Base-by-base conservation (phyloP, 2,797 vertebrate genomes). In the Hipposideros larvatus region DNA sequence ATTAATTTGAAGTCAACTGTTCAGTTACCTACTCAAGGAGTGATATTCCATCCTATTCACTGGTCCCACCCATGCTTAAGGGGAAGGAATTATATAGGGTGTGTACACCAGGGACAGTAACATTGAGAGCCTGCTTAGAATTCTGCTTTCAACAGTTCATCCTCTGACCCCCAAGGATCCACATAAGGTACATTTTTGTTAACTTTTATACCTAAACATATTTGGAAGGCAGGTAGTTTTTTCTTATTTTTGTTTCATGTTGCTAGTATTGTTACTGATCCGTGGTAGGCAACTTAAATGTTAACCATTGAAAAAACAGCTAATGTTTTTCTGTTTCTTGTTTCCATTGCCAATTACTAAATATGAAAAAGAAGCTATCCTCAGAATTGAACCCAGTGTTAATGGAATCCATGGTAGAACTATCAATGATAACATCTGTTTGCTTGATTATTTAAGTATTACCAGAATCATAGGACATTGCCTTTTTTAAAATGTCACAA, bases 371-470 rank as follows among this genome's bases (percentile, higher is more conserved):
- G 63, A 89, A 83, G 28, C n/a, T 86, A 3, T 41, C 11, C 13
- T 82, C 19, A 63, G 28, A 51, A 51, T 68, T 89, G 34, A 91
- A 57, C 65, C 26, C 28, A 37, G 5, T 85, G 41, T 8, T 75
- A 53, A 31, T 8, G 63, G 41, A 53, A 9, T 74, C 65, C 24
- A 11, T 83, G 73, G 7, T 71, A 87, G 74, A 53, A 71, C 41
- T 71, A n/a, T 48, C 26, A 16, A 48, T 7, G 53, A 41, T n/a
- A 41, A 43, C 22, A 24, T 83, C 18, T 83, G 1, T 93, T 84
- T 77, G 26, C 46, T 79, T 90, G 14, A 83, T n/a, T 91, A 41
- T 61, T 94, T 61, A 88, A 61, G 41, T 75, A 16, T 87, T 77
- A 55, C 13, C 75, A 9, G 8, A 91, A 82, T 65, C 15, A 21